phyloP scores from a whole-genome alignment of 2,797 vertebrate genomes.

The Ciconia nigra region DNA sequence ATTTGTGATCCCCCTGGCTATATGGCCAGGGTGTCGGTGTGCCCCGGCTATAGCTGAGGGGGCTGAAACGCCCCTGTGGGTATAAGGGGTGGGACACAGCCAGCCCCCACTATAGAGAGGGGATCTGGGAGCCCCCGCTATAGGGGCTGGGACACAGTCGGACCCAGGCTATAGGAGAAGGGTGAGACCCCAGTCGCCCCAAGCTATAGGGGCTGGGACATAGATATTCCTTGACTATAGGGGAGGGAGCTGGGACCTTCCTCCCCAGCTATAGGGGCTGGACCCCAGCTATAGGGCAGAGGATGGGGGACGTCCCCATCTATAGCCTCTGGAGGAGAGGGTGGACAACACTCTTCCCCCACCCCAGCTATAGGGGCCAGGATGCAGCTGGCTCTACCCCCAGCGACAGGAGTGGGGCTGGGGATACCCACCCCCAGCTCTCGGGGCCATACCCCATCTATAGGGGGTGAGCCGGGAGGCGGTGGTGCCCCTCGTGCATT shows the following conservation, averaged over 20 bases:
- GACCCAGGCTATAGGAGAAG: neutral
- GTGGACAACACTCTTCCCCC: too few species aligned
- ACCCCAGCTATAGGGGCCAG: neutral
- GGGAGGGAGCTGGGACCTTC: neutral
- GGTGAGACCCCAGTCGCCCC: neutral
- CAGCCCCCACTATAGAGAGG: rapidly evolving
- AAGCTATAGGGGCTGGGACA: neutral
- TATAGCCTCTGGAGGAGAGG: neutral
- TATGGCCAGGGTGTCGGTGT: neutral
- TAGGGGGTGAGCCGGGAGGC: neutral
- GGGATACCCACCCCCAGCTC: neutral
- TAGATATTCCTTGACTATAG: rapidly evolving
- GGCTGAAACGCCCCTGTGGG: neutral
- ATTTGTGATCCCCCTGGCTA: neutral
- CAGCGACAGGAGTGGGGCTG: neutral
- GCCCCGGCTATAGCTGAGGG: neutral
- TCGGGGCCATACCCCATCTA: neutral
- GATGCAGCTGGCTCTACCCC: neutral
- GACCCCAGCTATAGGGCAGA: neutral
- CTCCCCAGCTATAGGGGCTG: neutral
- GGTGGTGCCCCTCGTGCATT: neutral
- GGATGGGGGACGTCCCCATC: neutral
- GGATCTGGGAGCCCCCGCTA: neutral
- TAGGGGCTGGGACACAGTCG: neutral
- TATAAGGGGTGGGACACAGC: too few species aligned